Percentiles rank a stretch among this genome's conserved stretches.
Evolutionary conservation across 2,888 invertebrate species (phyloP).

Genomic region (Doris montereyensis): DNA sequence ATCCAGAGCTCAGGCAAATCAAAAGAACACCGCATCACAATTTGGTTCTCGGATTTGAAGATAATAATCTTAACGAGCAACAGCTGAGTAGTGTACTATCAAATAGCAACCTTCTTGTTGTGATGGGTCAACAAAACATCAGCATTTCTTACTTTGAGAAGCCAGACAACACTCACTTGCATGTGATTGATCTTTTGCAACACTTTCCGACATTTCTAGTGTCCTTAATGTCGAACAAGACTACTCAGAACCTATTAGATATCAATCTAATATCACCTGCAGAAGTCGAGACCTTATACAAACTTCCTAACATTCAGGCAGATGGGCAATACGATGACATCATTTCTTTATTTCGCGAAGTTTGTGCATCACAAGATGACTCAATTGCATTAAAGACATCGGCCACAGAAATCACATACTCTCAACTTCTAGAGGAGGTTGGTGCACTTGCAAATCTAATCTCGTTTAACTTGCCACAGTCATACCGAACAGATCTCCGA

Average conservation of each 20-base stretch:
- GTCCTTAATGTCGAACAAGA: conserved; percentile 36
- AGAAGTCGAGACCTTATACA: conserved; percentile 32
- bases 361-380: too few species aligned
- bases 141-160: conserved; percentile 48
- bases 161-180: conserved; percentile 49
- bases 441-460: conserved; percentile 37
- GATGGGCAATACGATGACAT: neutral
- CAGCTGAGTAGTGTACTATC: conserved; percentile 39
- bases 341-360: neutral
- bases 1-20: conserved; percentile 49
- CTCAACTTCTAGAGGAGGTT: conserved; percentile 42
- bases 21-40: conserved; percentile 53
- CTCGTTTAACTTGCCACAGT: neutral
- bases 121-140: conserved; percentile 45
- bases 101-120: conserved; percentile 51
- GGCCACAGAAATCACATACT: conserved; percentile 45
- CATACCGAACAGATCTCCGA: conserved; percentile 5
- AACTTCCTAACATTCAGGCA: neutral
- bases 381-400: conserved; percentile 27
- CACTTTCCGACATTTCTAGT: conserved; percentile 54
- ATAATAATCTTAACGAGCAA: conserved; percentile 16
- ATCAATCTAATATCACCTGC: conserved; percentile 48
- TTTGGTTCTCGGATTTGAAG: conserved; percentile 47
- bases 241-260: conserved; percentile 35
- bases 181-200: conserved; percentile 49